Base-by-base conservation (phyloP, 2,888 invertebrate genomes). In the Eilema depressum region DNA sequence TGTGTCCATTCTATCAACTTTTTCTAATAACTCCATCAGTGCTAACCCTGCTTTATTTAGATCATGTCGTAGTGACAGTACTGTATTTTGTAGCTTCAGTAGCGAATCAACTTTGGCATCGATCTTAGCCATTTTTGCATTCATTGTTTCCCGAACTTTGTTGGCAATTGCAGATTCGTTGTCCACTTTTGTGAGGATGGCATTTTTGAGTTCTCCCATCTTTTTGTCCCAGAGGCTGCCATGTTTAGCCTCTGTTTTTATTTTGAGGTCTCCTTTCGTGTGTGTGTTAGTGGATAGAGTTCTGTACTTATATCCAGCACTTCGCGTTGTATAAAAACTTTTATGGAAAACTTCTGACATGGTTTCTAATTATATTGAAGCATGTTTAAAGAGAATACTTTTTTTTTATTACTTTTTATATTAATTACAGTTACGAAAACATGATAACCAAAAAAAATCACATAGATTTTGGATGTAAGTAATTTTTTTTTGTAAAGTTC, bases 261-360 rank as follows among this genome's bases (percentile, higher is more conserved):
- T n/a, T 57, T 33, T 66, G 17, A 66, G n/a, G 5, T 57, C 33
- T 25, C 37, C 66, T 30, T 53, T 57, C 88, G 77, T 12, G 77
- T 82, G 64, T 81, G 94, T 94, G 69, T 93, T 94, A 0, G 93
- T 94, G 3, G 94, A 91, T 4, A 93, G 78, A 2, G 92, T 93
- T 2, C 94, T 87, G 71, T 93, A 94, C 69, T 94, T 94, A 77
- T 94, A 94, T 3, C 93, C 94, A 2, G 90, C 75, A 66, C 89
- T 91, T 0, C 94, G 88, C 0, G 92, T 80, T 1, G 91, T 93
- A 77, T 91, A 94, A 74, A 91, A 93, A 70, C 86, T 91, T 78
- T 91, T 93, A 73, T 92, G 91, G 73, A 92, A 94, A 75, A 85
- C 78, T 26, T 88, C 86, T 3, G 92, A 88, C 93, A 93, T 93